Conservation (phyloP, 2,888 invertebrate genomes). For the Platycnemis pennipes region DNA sequence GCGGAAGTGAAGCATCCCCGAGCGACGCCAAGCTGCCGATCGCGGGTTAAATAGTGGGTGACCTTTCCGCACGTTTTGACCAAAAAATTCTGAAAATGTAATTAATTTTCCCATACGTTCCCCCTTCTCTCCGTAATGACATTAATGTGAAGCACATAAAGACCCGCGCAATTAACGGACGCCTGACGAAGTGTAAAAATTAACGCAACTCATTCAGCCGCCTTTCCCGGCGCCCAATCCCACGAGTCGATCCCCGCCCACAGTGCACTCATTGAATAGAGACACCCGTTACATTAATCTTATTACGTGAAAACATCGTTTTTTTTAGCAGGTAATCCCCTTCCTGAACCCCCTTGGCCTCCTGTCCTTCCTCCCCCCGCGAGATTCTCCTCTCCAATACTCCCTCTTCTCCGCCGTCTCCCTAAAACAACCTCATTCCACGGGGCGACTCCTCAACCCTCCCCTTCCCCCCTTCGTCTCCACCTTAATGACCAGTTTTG, state of each 20-base stretch:
- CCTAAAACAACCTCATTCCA: background rate
- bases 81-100: background rate
- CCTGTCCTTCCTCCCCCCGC: background rate
- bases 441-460: background rate
- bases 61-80: background rate
- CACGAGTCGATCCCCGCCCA: background rate
- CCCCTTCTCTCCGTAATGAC: background rate
- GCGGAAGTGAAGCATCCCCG: background rate
- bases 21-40: background rate
- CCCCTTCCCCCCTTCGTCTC: conserved; percentile 17
- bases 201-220: background rate
- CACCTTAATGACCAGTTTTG: conserved; percentile 63
- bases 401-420: background rate
- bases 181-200: background rate
- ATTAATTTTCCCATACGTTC: background rate
- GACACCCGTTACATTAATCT: background rate
- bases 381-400: background rate
- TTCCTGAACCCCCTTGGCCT: background rate
- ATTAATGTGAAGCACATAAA: background rate
- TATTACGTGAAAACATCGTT: background rate
- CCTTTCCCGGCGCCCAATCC: background rate
- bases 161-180: background rate
- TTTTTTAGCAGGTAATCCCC: background rate
- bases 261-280: background rate
- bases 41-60: background rate